Conservation (phyloP, 2,888 invertebrate genomes). For the Lysandra bellargus region DNA sequence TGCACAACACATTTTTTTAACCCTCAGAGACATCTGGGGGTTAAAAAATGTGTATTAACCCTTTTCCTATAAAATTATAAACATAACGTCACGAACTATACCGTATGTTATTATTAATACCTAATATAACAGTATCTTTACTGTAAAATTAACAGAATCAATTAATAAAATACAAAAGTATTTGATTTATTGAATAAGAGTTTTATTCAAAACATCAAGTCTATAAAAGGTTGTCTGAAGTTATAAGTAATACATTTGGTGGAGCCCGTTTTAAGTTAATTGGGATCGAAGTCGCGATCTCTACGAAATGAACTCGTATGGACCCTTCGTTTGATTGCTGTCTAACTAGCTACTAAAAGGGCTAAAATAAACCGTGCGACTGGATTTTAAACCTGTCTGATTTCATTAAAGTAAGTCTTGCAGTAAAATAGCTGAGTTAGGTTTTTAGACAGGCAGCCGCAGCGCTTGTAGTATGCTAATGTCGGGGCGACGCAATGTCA, state of each 20-base stretch:
- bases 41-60: too few relatives aligned
- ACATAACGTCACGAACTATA: too few relatives aligned
- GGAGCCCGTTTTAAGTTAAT: not conserved
- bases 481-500: not conserved
- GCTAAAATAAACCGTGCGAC: not conserved
- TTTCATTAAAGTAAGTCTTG: constrained; percentile 1
- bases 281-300: not conserved
- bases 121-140: not conserved
- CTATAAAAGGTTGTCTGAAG: not conserved
- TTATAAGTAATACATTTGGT: not conserved
- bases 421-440: not conserved
- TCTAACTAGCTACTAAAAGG: not conserved
- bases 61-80: too few relatives aligned
- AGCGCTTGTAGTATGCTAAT: constrained; percentile 15
- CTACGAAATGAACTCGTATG: not conserved
- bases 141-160: not conserved
- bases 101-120: too few relatives aligned
- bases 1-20: too few relatives aligned
- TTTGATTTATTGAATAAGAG: not conserved
- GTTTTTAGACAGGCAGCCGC: not conserved
- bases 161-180: not conserved
- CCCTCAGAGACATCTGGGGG: too few relatives aligned
- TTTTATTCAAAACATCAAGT: not conserved
- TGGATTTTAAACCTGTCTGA: not conserved
- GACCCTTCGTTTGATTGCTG: not conserved